phyloP scores from a whole-genome alignment of 23 tunicate species.

The Corella eumyota region DNA sequence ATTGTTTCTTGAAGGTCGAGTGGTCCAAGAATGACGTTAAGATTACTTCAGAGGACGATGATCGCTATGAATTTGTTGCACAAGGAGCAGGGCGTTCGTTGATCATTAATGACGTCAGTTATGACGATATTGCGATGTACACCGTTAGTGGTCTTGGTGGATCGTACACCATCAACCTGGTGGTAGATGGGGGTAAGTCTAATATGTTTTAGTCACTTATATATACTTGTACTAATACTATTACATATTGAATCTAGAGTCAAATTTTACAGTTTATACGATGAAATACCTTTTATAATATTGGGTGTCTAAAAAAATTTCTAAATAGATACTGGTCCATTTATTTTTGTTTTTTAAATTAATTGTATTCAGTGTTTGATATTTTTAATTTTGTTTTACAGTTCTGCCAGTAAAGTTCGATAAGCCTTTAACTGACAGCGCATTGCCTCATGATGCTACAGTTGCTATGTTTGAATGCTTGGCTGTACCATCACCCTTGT shows the following conservation, averaged over 20 bases:
- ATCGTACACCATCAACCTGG: slow-evolving; percentile 46
- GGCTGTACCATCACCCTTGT: slow-evolving; percentile 59
- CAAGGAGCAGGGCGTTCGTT: slow-evolving; percentile 68
- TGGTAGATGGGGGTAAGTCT: slow-evolving; percentile 71
- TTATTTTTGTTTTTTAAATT: too few species aligned
- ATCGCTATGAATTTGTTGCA: slow-evolving; percentile 48
- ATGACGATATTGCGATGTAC: slow-evolving; percentile 69
- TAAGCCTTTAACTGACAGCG: slow-evolving; percentile 21
- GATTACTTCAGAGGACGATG: slow-evolving; percentile 27
- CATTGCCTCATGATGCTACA: slow-evolving; percentile 43
- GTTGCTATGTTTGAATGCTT: slow-evolving; percentile 50
- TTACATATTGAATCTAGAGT: too few species aligned
- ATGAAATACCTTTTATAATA: too few species aligned
- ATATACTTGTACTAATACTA: too few species aligned
- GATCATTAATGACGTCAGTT: slow-evolving; percentile 37
- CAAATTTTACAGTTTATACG: too few species aligned
- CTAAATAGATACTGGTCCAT: too few species aligned
- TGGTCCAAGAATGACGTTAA: slow-evolving; percentile 59
- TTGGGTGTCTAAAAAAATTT: too few species aligned
- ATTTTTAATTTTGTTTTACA: too few species aligned
- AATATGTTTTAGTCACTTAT: neutral
- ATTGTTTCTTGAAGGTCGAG: slow-evolving; percentile 29
- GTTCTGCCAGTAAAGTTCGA: slow-evolving; percentile 75
- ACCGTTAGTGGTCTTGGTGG: slow-evolving; percentile 64
- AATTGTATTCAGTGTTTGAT: too few species aligned